Evolutionary conservation across 1,140 invertebrate species (phyloP), one percentile per base, ranked within the genome.

Genomic region (Solen grandis): DNA sequence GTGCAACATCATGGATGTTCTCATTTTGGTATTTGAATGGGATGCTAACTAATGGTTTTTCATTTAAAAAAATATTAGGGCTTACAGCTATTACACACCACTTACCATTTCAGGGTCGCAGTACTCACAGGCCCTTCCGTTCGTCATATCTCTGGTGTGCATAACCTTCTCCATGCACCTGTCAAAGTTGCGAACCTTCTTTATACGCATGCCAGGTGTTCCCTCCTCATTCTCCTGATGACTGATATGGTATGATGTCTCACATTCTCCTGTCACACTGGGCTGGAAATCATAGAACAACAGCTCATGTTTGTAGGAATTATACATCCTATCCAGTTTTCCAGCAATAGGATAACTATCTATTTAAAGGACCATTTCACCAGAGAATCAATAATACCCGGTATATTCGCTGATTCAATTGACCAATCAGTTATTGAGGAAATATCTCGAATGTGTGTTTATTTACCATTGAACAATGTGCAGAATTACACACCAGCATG

Each of bases 151-250:
- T 16, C 36, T 31, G n/a, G 1, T 63, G 38, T 55, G 52, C 4
- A 87, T 81, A 14, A 84, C 76, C 46, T 77, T 82, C 14, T 85
- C 65, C 13, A 72, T 46, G 83, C 90, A 91, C 14, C 81, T 85
- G 22, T 86, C 76, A 72, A 85, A 87, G 84, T 90, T 75, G 29
- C 85, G 55, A 0, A 85, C 73, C 63, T 91, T 91, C 69, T 82
- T 82, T 50, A 90, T 76, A 14, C 54, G 82, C 66, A 85, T 81
- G 54, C 63, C 29, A 22, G 68, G 54, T 16, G 29, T 59, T 31
- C 59, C 69, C 10, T 38, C 59, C 19, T 29, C 31, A 22, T 25
- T 31, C 27, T 25, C 54, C 3, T 59, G 5, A 31, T 52, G 46
- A 2, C 50, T n/a, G 4, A 81, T 59, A 19, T 27, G 69, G 59